Conservation (phyloP, 2,113 vertebrate species). For the Pyrgilauda ruficollis region DNA sequence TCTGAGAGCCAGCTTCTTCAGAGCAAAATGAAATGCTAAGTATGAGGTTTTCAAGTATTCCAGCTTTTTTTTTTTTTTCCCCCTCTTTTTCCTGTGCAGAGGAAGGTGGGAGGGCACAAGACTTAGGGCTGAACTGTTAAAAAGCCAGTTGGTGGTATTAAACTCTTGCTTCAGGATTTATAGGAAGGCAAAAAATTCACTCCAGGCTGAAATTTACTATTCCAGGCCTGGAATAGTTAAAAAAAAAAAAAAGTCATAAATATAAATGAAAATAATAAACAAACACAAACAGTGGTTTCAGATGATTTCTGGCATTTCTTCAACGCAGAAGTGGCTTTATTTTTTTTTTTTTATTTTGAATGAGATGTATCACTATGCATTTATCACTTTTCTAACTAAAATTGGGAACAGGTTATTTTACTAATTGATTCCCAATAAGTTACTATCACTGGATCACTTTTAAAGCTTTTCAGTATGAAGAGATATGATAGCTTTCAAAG, state of each 20-base stretch:
- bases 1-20: not conserved
- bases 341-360: not conserved
- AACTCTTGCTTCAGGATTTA: constrained; percentile 10
- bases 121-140: not conserved
- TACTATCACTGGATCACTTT: not conserved
- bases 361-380: not conserved
- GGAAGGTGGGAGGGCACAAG: not conserved
- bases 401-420: not conserved
- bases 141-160: constrained; percentile 43
- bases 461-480: constrained; percentile 14
- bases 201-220: not conserved
- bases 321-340: not conserved
- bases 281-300: constrained; percentile 1
- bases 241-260: not conserved
- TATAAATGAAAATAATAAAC: not conserved
- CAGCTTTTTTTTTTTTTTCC: not conserved
- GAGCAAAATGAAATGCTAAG: constrained; percentile 3
- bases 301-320: not conserved
- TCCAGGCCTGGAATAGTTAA: not conserved
- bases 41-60: not conserved
- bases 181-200: not conserved
- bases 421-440: not conserved
- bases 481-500: constrained; percentile 2
- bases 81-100: too few species aligned
- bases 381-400: not conserved